Conservation (phyloP, 2,888 invertebrate genomes). For the Ennomos fuscantarius region DNA sequence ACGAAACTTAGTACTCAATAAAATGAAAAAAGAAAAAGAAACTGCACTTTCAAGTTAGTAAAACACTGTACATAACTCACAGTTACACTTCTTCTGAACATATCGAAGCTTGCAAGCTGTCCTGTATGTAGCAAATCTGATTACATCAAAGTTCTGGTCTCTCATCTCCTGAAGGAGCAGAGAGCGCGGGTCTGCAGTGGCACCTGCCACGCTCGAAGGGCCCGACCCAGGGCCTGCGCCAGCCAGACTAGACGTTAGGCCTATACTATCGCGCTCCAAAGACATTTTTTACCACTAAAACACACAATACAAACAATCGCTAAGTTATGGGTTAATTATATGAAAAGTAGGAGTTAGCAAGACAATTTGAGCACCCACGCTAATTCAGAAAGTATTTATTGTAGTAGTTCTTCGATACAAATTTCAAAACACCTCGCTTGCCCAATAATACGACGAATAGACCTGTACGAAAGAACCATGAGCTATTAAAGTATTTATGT, state of each 20-base stretch:
- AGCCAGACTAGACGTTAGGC: constrained; percentile 57
- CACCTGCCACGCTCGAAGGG: constrained; percentile 38
- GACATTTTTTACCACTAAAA: constrained; percentile 58
- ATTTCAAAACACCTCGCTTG: constrained; percentile 20
- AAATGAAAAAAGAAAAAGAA: too few relatives aligned
- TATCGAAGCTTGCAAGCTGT: constrained; percentile 98
- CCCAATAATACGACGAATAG: constrained; percentile 3
- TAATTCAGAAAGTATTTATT: constrained; percentile 12
- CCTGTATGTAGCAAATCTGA: constrained; percentile 98
- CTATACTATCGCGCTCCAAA: constrained; percentile 70
- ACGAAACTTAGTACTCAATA: too few relatives aligned
- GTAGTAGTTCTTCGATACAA: not conserved
- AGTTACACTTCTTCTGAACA: constrained; percentile 98
- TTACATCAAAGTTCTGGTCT: constrained; percentile 97
- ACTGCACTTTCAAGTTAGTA: not conserved
- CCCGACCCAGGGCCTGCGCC: constrained; percentile 46
- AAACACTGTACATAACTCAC: constrained; percentile 85
- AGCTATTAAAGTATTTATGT: constrained; percentile 21
- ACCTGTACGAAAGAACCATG: not conserved
- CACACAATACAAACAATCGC: not conserved
- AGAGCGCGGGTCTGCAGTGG: constrained; percentile 87
- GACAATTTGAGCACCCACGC: constrained; percentile 5
- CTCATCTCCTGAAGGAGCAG: constrained; percentile 94
- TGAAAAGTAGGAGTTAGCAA: not conserved
- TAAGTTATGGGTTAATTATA: not conserved